phyloP scores from a whole-genome alignment of 2,888 invertebrate species.

The Parascotia fuliginaria region DNA sequence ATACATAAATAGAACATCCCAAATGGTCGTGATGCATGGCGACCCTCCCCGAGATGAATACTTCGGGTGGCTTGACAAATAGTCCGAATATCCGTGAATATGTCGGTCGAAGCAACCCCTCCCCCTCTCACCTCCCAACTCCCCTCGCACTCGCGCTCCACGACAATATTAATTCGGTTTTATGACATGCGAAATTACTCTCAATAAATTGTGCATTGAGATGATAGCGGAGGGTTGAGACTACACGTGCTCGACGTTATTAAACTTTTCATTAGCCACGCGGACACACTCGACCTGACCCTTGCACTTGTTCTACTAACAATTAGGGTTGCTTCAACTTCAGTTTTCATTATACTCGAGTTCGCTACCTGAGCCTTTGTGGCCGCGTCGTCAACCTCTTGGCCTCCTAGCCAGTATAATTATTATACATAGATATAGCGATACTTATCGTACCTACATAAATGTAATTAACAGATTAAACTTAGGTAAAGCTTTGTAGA shows the following conservation, averaged over 20 bases:
- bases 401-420: background rate
- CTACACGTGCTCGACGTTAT: slow-evolving; percentile 77
- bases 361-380: slow-evolving; percentile 44
- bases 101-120: slow-evolving; percentile 11
- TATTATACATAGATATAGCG: background rate
- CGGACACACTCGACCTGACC: slow-evolving; percentile 52
- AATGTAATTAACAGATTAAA: too few species aligned
- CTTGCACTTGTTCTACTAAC: slow-evolving; percentile 54
- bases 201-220: slow-evolving; percentile 78
- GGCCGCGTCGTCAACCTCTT: background rate
- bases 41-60: slow-evolving; percentile 22
- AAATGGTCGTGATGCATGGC: background rate
- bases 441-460: too few species aligned
- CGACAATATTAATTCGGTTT: slow-evolving; percentile 79
- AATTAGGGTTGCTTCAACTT: slow-evolving; percentile 39
- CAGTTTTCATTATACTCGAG: slow-evolving; percentile 41
- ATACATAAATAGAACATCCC: background rate
- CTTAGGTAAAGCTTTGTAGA: too few species aligned
- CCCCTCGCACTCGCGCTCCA: slow-evolving; percentile 15
- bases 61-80: slow-evolving; percentile 27
- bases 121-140: background rate
- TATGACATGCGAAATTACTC: slow-evolving; percentile 85
- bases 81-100: slow-evolving; percentile 19
- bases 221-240: slow-evolving; percentile 40
- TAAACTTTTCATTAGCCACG: slow-evolving; percentile 78